These are phyloP conservation scores for Holcopasites calliopsidis DNA, from an alignment of 1,140 invertebrate genomes.

Conservation along the genomic window DNA sequence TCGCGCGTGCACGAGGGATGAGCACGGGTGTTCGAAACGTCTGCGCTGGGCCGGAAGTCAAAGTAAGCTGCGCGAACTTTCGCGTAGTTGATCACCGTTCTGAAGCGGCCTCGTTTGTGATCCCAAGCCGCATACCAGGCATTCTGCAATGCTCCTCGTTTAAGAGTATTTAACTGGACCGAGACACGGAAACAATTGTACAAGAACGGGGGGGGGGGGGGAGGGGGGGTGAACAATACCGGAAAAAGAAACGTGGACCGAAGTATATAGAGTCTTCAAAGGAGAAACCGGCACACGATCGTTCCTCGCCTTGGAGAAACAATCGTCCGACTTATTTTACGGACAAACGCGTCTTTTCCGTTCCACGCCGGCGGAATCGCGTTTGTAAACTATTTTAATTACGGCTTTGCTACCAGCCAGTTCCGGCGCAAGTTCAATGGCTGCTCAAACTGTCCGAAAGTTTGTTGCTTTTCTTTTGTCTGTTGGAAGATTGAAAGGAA, in stretches of 20 bases:
- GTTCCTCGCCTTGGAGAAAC: slow-evolving; percentile 3
- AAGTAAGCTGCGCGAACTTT: slow-evolving; percentile 10
- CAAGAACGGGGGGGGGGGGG: no score
- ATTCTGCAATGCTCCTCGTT: slow-evolving; percentile 16
- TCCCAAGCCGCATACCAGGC: slow-evolving; percentile 8
- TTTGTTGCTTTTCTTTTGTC: slow-evolving; percentile 3
- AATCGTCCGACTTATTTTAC: slow-evolving; percentile 50
- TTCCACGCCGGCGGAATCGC: slow-evolving; percentile 13
- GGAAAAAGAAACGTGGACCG: neutral
- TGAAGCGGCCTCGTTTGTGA: slow-evolving; percentile 5
- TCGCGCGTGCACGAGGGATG: neutral
- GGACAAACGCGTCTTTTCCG: slow-evolving; percentile 36
- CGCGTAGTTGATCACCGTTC: slow-evolving; percentile 13
- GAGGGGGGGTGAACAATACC: neutral
- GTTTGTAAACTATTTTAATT: slow-evolving; percentile 75
- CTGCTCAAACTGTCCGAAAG: slow-evolving; percentile 8
- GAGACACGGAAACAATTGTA: neutral
- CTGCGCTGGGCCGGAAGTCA: neutral
- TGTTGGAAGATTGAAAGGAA: slow-evolving; percentile 1
- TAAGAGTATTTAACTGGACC: neutral
- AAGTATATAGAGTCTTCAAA: slow-evolving; percentile 9
- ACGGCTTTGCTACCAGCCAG: slow-evolving; percentile 52
- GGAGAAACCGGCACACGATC: neutral
- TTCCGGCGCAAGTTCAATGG: slow-evolving; percentile 2
- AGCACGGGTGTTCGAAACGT: neutral